phyloP scores from a whole-genome alignment of 2,888 invertebrate genomes.

The Chrysolina haemoptera region DNA sequence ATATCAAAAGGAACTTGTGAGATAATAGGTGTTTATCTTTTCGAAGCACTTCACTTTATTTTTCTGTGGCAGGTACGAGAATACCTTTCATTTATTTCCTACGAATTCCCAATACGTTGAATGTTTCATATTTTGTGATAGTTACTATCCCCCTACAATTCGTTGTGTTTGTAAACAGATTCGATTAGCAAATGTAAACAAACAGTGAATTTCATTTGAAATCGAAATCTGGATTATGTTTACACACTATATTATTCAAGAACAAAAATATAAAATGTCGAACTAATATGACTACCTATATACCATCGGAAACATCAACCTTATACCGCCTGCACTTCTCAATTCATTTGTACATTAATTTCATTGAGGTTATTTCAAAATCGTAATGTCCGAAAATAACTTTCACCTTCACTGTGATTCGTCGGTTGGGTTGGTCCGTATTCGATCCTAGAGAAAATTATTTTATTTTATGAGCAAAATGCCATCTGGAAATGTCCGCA shows the following conservation, averaged over 20 bases:
- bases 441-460: constrained; percentile 15
- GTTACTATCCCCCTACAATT: not conserved
- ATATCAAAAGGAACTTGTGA: not conserved
- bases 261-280: not conserved
- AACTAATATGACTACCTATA: not conserved
- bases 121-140: not conserved
- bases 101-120: too few species aligned
- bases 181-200: constrained; percentile 10
- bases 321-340: not conserved
- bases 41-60: constrained; percentile 4
- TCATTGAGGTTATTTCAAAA: constrained; percentile 13
- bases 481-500: too few species aligned
- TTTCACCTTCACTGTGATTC: constrained; percentile 35
- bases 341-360: not conserved
- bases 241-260: not conserved
- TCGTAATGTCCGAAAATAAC: constrained; percentile 46
- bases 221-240: not conserved
- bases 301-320: not conserved
- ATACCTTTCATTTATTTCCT: too few species aligned
- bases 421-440: not conserved
- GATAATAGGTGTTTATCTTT: not conserved
- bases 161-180: not conserved
- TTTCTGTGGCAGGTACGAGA: not conserved
- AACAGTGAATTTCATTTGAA: not conserved
- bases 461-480: not conserved